phyloP scores from a whole-genome alignment of 2,888 invertebrate genomes.

The Crioceris asparagi region DNA sequence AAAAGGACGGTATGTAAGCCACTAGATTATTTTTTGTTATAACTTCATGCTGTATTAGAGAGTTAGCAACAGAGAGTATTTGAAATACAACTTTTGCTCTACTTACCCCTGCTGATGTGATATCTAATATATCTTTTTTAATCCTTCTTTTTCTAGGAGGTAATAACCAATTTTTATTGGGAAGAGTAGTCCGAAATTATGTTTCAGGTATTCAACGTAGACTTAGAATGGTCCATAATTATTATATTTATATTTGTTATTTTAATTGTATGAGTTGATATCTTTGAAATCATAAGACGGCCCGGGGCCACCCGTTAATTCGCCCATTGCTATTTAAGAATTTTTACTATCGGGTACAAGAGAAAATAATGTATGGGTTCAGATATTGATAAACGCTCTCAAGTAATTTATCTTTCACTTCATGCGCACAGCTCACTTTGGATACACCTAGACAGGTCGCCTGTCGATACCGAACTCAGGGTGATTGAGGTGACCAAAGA shows the following conservation, averaged over 20 bases:
- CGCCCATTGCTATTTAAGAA: too few species aligned
- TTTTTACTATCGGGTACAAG: too few species aligned
- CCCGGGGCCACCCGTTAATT: background rate
- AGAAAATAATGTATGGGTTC: too few species aligned
- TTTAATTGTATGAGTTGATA: slow-evolving; percentile 1
- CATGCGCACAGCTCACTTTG: too few species aligned
- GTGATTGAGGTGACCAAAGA: too few species aligned
- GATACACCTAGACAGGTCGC: too few species aligned
- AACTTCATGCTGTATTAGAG: background rate
- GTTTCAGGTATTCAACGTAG: background rate
- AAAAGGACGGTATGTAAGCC: background rate
- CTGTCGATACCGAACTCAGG: too few species aligned
- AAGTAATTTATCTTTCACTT: too few species aligned
- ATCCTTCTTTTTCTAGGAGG: background rate
- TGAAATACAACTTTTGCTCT: slow-evolving; percentile 3
- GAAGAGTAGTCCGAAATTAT: slow-evolving; percentile 3
- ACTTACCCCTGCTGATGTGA: background rate
- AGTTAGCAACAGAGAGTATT: background rate
- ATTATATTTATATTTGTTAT: slow-evolving; percentile 1
- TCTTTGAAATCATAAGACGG: background rate
- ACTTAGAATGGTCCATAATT: slow-evolving; percentile 2
- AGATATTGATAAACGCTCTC: too few species aligned
- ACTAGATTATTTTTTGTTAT: slow-evolving; percentile 1
- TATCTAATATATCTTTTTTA: slow-evolving; percentile 1
- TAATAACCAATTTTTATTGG: slow-evolving; percentile 5